phyloP scores from a whole-genome alignment of 2,113 vertebrate genomes.

The Hymenochirus boettgeri region DNA sequence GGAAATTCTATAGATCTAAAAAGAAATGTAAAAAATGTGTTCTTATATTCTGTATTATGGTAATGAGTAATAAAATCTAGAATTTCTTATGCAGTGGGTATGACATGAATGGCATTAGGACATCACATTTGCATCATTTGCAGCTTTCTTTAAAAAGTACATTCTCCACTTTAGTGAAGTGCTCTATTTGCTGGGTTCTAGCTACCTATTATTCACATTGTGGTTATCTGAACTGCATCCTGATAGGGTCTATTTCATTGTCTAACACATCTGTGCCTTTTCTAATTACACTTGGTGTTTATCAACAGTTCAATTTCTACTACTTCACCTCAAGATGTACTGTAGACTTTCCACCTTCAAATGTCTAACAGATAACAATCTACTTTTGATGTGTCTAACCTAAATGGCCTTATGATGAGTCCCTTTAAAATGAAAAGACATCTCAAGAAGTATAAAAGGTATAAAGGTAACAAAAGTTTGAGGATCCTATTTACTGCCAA shows the following conservation, averaged over 20 bases:
- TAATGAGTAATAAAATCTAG: background rate
- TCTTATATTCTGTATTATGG: no score
- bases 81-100: background rate
- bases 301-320: conserved; percentile 30
- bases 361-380: conserved; percentile 20
- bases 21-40: no score
- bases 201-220: background rate
- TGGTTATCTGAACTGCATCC: background rate
- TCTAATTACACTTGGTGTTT: conserved; percentile 31
- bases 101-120: background rate
- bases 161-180: background rate
- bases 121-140: background rate
- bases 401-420: conserved; percentile 37
- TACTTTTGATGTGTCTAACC: conserved; percentile 39
- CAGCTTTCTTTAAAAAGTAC: background rate
- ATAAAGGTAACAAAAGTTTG: conserved; percentile 37
- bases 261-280: conserved; percentile 32
- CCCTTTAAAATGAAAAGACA: conserved; percentile 35
- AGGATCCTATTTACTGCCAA: conserved; percentile 30
- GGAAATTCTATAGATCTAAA: no score
- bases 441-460: conserved; percentile 26
- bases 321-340: conserved; percentile 35
- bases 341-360: background rate
- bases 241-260: background rate
- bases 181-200: background rate